Evolutionary conservation across 2,113 vertebrate species (phyloP).

Genomic region (Fulmarus glacialis): DNA sequence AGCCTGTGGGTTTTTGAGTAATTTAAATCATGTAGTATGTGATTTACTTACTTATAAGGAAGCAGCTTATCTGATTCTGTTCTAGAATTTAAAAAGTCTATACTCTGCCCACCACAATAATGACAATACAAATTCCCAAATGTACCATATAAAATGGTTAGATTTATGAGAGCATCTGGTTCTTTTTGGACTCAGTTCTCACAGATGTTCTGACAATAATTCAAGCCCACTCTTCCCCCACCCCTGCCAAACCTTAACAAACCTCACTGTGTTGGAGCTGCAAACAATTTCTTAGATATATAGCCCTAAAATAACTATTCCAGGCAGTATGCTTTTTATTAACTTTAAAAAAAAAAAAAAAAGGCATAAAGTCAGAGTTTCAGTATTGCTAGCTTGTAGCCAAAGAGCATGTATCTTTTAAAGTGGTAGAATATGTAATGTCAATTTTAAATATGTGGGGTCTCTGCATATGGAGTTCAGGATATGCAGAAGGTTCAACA

Average conservation of each 20-base stretch:
- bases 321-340: background rate
- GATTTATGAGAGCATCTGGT: background rate
- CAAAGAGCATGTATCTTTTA: background rate
- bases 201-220: background rate
- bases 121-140: background rate
- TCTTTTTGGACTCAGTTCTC: background rate
- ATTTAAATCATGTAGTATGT: background rate
- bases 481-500: background rate
- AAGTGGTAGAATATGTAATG: background rate
- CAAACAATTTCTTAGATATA: conserved; percentile 24
- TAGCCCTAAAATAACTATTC: background rate
- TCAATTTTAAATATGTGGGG: background rate
- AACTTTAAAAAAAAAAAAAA: background rate
- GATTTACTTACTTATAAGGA: conserved; percentile 20
- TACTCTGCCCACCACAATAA: background rate
- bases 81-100: background rate
- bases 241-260: background rate
- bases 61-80: background rate
- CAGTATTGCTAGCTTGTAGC: background rate
- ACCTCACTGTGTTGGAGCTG: background rate
- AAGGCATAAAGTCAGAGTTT: background rate
- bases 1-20: background rate
- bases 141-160: background rate
- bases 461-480: background rate
- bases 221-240: background rate